Evolutionary conservation across 37 sponge, comb jelly and placozoan genomes (phyloP).

Genomic region (Beroe forskalii): DNA sequence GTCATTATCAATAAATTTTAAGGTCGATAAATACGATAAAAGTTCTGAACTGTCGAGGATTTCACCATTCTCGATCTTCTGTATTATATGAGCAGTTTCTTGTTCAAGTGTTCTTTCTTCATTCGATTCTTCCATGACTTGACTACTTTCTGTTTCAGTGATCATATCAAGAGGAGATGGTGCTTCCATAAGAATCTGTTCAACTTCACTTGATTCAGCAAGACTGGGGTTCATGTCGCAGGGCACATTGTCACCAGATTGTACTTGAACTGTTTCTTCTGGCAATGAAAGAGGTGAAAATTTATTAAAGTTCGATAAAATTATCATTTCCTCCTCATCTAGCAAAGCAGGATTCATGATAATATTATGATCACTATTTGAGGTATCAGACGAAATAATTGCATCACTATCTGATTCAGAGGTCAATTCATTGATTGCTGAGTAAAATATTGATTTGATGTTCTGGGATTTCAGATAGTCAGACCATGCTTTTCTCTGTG

Average conservation of each 20-base stretch:
- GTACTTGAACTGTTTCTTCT: background rate
- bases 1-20: background rate
- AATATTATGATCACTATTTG: background rate
- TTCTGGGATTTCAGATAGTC: constrained; percentile 25
- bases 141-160: background rate
- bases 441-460: constrained; percentile 43
- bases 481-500: constrained; percentile 75
- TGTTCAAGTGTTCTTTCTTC: background rate
- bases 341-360: background rate
- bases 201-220: background rate
- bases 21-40: background rate
- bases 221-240: background rate
- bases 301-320: constrained; percentile 18
- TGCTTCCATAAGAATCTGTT: background rate
- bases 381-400: background rate
- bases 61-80: background rate
- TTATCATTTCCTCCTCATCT: constrained; percentile 25
- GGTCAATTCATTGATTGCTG: constrained; percentile 59
- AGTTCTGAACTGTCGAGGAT: constrained; percentile 20
- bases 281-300: background rate
- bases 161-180: no score
- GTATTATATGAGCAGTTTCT: background rate
- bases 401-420: background rate
- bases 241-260: background rate
- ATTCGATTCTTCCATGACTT: background rate